phyloP scores from a whole-genome alignment of 2,888 invertebrate species.

The Thumatha senex region DNA sequence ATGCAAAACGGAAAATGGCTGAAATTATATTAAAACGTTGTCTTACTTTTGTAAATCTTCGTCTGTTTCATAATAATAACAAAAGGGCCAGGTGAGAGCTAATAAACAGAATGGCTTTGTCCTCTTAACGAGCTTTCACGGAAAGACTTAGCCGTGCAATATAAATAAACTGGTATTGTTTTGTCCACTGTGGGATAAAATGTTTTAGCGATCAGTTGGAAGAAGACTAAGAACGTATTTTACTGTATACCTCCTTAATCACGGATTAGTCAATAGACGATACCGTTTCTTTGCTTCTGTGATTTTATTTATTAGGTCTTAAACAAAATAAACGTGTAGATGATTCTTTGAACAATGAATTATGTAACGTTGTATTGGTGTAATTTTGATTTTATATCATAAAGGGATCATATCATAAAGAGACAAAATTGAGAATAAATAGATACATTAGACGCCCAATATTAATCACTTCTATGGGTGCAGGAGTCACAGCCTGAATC shows the following conservation, averaged over 20 bases:
- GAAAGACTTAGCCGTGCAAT: constrained; percentile 48
- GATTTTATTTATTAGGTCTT: constrained; percentile 16
- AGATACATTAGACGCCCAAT: no score
- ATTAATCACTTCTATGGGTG: no score
- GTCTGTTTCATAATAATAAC: constrained; percentile 52
- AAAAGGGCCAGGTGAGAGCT: constrained; percentile 58
- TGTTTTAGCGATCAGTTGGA: constrained; percentile 46
- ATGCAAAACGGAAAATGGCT: constrained; percentile 27
- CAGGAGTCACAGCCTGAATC: no score
- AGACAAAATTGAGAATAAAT: no score
- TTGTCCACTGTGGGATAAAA: constrained; percentile 40
- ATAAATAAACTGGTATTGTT: constrained; percentile 59
- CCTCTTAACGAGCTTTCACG: constrained; percentile 59
- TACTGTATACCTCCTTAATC: constrained; percentile 46
- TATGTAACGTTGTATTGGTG: no score
- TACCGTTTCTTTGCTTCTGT: constrained; percentile 25
- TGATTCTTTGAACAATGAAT: neutral
- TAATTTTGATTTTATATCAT: no score
- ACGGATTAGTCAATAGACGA: constrained; percentile 43
- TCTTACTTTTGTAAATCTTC: constrained; percentile 46
- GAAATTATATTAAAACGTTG: constrained; percentile 33
- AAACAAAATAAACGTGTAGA: constrained; percentile 7
- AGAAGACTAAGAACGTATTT: constrained; percentile 32
- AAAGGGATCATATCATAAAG: no score
- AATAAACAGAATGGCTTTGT: constrained; percentile 64